Base-by-base conservation (phyloP, 2,888 invertebrate genomes). In the Epiblema foenella region DNA sequence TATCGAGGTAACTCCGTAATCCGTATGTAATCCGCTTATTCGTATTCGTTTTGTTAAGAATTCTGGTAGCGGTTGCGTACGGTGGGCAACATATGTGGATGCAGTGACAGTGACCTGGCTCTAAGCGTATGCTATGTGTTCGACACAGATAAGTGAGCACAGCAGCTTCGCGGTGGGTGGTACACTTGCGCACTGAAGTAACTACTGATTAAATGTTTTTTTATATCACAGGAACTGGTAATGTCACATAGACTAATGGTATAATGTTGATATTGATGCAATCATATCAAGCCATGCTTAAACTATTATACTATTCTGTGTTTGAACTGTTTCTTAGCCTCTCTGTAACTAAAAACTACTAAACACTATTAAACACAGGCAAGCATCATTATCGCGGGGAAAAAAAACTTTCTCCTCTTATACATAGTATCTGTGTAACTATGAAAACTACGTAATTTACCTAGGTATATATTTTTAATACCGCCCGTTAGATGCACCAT, bases 71-170 rank as follows among this genome's bases (percentile, higher is more conserved):
- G 24, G 5, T 8, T 29, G 4, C 33, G 33, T 33, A 62, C 24
- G 17, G 62, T 18, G 42, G 46, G 29, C 33, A 49, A 51, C 37
- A 37, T 15, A 63, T 46, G 33, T 51, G 29, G 49, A 15, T 37
- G 51, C 63, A 52, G 63, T 51, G 49, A 63, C 63, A 52, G 63
- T 51, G 49, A 63, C 62, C 62, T 18, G 37, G 7, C 62, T 20
- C 20, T 51, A 63, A 37, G 37, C 63, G 52, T 63, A 63, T 52
- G 51, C 63, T 18, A 18, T 20, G 51, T 37, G 52, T 39, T 63
- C 52, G 15, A 63, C 51, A 33, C 37, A 63, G 63, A 63, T 52
- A 63, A 62, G 37, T 63, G 20, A 52, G 52, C 24, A 24, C 24
- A 24, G 24, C 12, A 11, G 17, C 63, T 42, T 11, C 24, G 63